Base-by-base conservation (phyloP, 2,797 vertebrate genomes). In the Pogonophryne albipinna region DNA sequence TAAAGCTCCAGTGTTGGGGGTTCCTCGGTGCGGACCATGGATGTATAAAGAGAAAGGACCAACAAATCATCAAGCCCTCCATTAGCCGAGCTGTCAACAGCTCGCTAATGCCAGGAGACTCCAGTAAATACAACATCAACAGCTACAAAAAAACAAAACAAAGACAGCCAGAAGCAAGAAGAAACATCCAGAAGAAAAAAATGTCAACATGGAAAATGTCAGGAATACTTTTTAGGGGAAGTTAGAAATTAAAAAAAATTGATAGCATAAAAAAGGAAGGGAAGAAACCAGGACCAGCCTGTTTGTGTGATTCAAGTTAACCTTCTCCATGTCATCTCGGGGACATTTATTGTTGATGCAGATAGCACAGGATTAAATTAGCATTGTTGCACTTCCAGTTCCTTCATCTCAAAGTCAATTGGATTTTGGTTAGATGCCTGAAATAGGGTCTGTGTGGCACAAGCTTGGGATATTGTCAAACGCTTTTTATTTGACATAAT, bases 61-160 rank as follows among this genome's bases (percentile, higher is more conserved):
- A 71, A 91, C 89, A 91, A 92, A 92, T 93, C 91, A 90, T 76
- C 83, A 85, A 80, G 88, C 92, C 87, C 72, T 91, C 91, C 83
- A 89, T 91, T 90, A 93, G 84, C 78, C 6, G 62, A 81, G 90
- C 90, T 89, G 92, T 88, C 88, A 91, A 83, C 90, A 86, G 89
- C 86, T 8, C n/a, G 64, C 77, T 78, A 82, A 92, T 61, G 82
- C 79, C 85, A 84, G 74, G 85, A 78, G 83, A 91, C 89, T 84
- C 66, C 17, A 74, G 84, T 71, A 72, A 78, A 85, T 68, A 85
- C 74, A 71, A 78, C 51, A 74, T 64, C 71, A 69, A 82, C 68
- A 71, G 75, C 71, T 51, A 64, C 66, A 56, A 80, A 74, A 76
- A 80, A 31, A 66, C 3, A 23, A 3, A 49, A 47, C 38, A 38